Base-by-base conservation (phyloP, 2,797 vertebrate genomes). In the Tamandua tetradactyla region DNA sequence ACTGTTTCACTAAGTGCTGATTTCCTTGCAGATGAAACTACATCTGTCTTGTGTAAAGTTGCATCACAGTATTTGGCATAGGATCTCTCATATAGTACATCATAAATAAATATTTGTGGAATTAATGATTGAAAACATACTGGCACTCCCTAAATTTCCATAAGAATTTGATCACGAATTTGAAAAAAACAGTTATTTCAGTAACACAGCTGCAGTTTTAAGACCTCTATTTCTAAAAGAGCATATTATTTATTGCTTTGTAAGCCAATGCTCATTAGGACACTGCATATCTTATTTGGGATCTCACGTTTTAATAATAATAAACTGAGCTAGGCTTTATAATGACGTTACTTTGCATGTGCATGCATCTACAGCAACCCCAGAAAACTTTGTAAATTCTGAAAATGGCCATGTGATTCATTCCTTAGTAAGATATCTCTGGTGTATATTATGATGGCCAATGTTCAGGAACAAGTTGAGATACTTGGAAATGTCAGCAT, bases 401-500 rank as follows among this genome's bases (percentile, higher is more conserved):
- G 15, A 90, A 59, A 90, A 49, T 11, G 49, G 11, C n/a, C 30
- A 62, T 14, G 32, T 59, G 32, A 42, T 30, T 44, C 14, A 71
- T 71, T 61, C 20, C 47, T 87, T 25, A 75, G n/a, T n/a, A n/a
- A n/a, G 9, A 12, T 14, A 66, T 57, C n/a, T 75, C 72, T 87
- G 25, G 47, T 12, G 57, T 44, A 1, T 68, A 47, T 86, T 25
- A 5, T 17, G 42, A 69, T 72, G 40, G n/a, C 7, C 9, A 42
- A 7, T 32, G 27, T 92, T 86, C 18, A 93, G 47, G n/a, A 72
- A 47, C 69, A 86, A 25, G 14, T 81, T 66, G 12, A 74, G 23
- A 37, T 71, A 87, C 76, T 89, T 95, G 57, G 23, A 96, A 93
- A 92, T 49, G 79, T 90, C 82, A 91, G 13, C 66, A 22, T 35